Conservation (phyloP, 2,797 vertebrate species). For the Eulemur albifrons region DNA sequence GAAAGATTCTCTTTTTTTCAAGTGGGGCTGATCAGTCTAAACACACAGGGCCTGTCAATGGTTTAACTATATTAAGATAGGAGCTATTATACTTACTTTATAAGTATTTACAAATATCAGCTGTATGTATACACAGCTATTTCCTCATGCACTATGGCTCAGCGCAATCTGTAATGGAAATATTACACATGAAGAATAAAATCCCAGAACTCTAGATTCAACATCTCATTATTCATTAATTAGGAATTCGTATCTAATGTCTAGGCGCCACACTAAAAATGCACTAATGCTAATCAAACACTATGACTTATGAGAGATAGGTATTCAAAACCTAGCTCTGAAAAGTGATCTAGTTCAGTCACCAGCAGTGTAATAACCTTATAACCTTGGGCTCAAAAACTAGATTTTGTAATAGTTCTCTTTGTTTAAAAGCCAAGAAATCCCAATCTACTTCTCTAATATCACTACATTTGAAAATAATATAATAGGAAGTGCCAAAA, state of each 20-base stretch:
- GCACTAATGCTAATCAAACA: background rate
- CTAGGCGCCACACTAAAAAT: background rate
- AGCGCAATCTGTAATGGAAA: background rate
- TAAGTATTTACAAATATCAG: background rate
- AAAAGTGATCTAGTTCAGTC: background rate
- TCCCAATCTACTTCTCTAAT: conserved; percentile 27
- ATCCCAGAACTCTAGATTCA: background rate
- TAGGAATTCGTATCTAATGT: background rate
- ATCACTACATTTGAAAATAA: conserved; percentile 36
- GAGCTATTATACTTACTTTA: background rate
- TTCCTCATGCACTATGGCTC: background rate
- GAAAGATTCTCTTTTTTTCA: background rate
- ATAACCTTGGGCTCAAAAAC: conserved; percentile 18
- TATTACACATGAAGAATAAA: background rate
- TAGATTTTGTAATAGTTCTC: conserved; percentile 4
- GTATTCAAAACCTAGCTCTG: background rate
- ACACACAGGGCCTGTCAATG: background rate
- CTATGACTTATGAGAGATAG: background rate
- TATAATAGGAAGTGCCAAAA: conserved; percentile 68
- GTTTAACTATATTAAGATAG: background rate
- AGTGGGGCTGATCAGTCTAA: background rate
- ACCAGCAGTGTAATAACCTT: background rate
- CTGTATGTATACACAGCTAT: background rate
- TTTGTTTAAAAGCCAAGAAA: conserved; percentile 36
- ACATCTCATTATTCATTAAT: conserved; percentile 39